Evolutionary conservation across 2,797 vertebrate species (phyloP).

Genomic region (Bovichtus variegatus): DNA sequence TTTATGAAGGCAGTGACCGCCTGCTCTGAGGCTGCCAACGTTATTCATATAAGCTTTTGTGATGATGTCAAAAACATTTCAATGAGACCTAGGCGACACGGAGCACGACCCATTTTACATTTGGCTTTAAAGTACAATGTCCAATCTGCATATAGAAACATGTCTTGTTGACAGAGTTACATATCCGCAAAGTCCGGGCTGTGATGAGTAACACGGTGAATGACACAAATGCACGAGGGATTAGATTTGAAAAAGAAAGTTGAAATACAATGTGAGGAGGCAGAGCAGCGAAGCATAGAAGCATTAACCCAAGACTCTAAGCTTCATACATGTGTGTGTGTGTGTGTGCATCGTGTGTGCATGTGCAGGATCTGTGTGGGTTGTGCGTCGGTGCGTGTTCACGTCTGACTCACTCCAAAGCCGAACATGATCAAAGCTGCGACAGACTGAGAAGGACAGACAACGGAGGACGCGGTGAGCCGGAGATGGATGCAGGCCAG

Average conservation of each 20-base stretch:
- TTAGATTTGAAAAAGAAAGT: constrained; percentile 30
- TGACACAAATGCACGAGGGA: constrained; percentile 25
- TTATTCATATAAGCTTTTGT: background rate
- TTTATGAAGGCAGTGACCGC: constrained; percentile 22
- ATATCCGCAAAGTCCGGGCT: background rate
- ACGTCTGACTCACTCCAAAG: constrained; percentile 69
- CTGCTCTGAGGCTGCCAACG: constrained; percentile 15
- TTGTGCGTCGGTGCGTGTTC: constrained; percentile 24
- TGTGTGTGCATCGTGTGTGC: constrained; percentile 10
- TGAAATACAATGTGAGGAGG: constrained; percentile 27
- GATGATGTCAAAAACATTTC: constrained; percentile 25
- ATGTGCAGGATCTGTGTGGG: constrained; percentile 47
- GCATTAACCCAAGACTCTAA: constrained; percentile 23
- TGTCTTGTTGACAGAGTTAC: constrained; percentile 8
- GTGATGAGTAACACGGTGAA: background rate
- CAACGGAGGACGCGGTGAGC: constrained; percentile 53
- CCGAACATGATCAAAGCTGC: constrained; percentile 73
- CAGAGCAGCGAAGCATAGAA: constrained; percentile 8
- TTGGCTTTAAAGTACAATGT: background rate
- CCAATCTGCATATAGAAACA: background rate
- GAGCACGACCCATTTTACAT: background rate
- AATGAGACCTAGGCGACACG: background rate
- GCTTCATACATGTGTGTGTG: background rate
- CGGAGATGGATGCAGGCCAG: constrained; percentile 63
- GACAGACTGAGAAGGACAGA: constrained; percentile 61